Evolutionary conservation across 2,888 invertebrate species (phyloP).

Genomic region (Sisyra nigra): DNA sequence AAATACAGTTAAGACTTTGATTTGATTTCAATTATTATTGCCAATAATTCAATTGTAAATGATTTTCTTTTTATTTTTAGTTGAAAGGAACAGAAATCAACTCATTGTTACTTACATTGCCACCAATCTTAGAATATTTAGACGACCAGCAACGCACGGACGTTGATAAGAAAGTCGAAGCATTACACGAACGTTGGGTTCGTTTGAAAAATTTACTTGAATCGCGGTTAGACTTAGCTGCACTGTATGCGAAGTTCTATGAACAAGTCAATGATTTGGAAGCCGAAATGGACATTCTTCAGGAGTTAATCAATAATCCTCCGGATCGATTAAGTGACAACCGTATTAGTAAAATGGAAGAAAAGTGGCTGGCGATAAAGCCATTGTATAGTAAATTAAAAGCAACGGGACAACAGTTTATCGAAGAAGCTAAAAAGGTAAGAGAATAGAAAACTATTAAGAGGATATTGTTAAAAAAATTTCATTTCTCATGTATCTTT

Average conservation of each 20-base stretch:
- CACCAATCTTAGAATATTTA: slow-evolving; percentile 42
- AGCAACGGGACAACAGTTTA: slow-evolving; percentile 47
- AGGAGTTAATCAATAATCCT: slow-evolving; percentile 36
- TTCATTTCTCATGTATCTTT: background rate
- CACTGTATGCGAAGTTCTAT: slow-evolving; percentile 55
- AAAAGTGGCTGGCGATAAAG: slow-evolving; percentile 46
- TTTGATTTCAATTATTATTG: no score
- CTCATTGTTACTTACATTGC: slow-evolving; percentile 41
- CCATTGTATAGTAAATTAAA: slow-evolving; percentile 48
- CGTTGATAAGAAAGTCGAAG: slow-evolving; percentile 43
- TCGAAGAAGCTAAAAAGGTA: slow-evolving; percentile 41
- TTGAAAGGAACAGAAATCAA: slow-evolving; percentile 52
- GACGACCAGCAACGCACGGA: slow-evolving; percentile 46
- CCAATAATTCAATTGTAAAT: no score
- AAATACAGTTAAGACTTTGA: no score
- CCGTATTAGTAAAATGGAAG: slow-evolving; percentile 34
- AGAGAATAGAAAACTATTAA: slow-evolving; percentile 13
- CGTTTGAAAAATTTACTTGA: slow-evolving; percentile 41
- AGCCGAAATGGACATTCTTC: slow-evolving; percentile 46
- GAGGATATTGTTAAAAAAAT: background rate
- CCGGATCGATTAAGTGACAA: slow-evolving; percentile 33
- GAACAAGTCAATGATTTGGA: slow-evolving; percentile 47
- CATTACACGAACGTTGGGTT: slow-evolving; percentile 44
- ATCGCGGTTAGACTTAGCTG: slow-evolving; percentile 46
- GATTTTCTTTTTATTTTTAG: slow-evolving; percentile 23